Conservation (phyloP, 2,888 invertebrate species). For the Phrixothrix hirtus region DNA sequence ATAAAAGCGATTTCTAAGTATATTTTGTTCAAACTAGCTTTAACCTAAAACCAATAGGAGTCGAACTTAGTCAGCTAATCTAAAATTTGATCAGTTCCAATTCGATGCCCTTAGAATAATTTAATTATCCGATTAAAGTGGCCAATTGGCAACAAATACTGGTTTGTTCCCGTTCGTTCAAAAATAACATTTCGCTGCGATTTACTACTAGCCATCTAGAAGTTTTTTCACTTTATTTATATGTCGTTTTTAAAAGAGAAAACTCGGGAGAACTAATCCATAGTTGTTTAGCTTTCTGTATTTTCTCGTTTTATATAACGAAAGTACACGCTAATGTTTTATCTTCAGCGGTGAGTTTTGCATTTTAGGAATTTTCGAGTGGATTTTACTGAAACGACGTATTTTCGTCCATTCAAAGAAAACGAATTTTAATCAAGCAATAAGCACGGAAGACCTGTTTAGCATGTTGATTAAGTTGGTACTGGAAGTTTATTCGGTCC, state of each 20-base stretch:
- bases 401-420: slow-evolving; percentile 28
- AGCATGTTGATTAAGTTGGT: slow-evolving; percentile 28
- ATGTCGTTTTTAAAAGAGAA: not conserved
- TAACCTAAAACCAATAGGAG: slow-evolving; percentile 4
- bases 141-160: slow-evolving; percentile 21
- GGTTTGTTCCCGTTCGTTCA: slow-evolving; percentile 20
- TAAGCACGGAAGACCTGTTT: slow-evolving; percentile 25
- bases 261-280: not conserved
- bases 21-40: not conserved
- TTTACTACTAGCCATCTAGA: slow-evolving; percentile 9
- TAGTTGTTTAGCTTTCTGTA: slow-evolving; percentile 1
- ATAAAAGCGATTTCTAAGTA: no score
- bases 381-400: slow-evolving; percentile 24
- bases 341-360: slow-evolving; percentile 13
- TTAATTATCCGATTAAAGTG: slow-evolving; percentile 18
- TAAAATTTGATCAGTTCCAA: slow-evolving; percentile 19
- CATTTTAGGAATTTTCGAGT: slow-evolving; percentile 24
- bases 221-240: not conserved
- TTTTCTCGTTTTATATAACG: not conserved
- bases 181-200: slow-evolving; percentile 9
- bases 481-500: slow-evolving; percentile 18
- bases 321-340: slow-evolving; percentile 21
- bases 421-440: slow-evolving; percentile 31
- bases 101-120: slow-evolving; percentile 21
- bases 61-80: slow-evolving; percentile 13